Base-by-base conservation (phyloP, 2,888 invertebrate genomes). In the Antheraea assamensis region DNA sequence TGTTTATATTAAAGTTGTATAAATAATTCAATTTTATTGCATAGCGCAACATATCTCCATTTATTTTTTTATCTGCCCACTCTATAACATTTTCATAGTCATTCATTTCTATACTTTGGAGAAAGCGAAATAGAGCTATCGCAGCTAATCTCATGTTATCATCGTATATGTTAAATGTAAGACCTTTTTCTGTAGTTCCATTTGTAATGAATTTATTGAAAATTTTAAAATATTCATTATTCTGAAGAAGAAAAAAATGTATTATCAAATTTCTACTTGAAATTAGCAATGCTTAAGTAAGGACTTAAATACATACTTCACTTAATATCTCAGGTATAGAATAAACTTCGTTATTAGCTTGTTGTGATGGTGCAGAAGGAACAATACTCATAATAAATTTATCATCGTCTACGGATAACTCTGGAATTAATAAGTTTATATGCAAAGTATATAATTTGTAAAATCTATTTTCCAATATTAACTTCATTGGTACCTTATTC, bases 41-140 rank as follows among this genome's bases (percentile, higher is more conserved):
- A 79, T 95, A 95, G 31, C 91, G 85, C 76, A 93, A 91, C 82
- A 95, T 90, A 71, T 95, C 94, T 71, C 89, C 88, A 82, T 95
- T 95, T 21, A 95, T 84, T 74, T 92, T 84, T 68, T 87, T 82
- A 55, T 88, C 84, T 1, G 90, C 90, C 92, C 93, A 95, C 70
- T 85, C 80, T 77, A 82, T 84, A 5, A 95, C 81, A n/a, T 81
- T 85, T 47, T 87, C 81, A 30, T 87, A 81, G 72, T 92, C 87
- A 76, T 90, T 90, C 72, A 88, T 85, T 70, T 91, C 88, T 68
- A 90, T 81, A 66, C 83, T 87, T 83, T 88, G 87, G n/a, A 95
- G 84, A 13, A 94, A 79, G 55, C 92, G 89, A 78, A 94, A 95
- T 42, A 95, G 81, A 42, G 90, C 86, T 71, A 94, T 85, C 7